These are phyloP conservation scores for Lathronympha strigana DNA, from an alignment of 2,888 invertebrate genomes.

Conservation along the genomic window DNA sequence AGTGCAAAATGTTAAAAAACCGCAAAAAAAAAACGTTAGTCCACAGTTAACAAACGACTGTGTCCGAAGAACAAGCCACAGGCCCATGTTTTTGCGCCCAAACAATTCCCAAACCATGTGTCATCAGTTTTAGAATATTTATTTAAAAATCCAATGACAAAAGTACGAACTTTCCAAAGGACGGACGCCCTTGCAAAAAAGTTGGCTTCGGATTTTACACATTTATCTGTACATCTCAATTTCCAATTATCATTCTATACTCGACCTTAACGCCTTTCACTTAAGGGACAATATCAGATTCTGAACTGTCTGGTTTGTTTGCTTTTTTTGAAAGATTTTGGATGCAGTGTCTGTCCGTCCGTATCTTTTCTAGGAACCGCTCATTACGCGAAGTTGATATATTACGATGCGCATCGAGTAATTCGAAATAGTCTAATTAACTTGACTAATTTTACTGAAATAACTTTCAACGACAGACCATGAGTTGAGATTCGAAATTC, in stretches of 20 bases:
- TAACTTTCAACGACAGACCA: slow-evolving; percentile 18
- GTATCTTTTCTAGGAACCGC: slow-evolving; percentile 66
- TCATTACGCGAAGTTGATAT: slow-evolving; percentile 62
- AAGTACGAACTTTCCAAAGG: slow-evolving; percentile 46
- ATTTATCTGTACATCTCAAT: slow-evolving; percentile 27
- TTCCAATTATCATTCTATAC: slow-evolving; percentile 1
- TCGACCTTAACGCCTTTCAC: not conserved
- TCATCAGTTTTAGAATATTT: slow-evolving; percentile 40
- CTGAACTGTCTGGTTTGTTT: slow-evolving; percentile 24
- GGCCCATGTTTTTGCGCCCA: slow-evolving; percentile 22
- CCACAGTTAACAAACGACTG: slow-evolving; percentile 10
- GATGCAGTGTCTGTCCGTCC: slow-evolving; percentile 54
- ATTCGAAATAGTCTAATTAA: slow-evolving; percentile 43
- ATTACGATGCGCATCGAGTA: slow-evolving; percentile 53
- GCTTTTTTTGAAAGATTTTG: slow-evolving; percentile 53
- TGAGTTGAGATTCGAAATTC: slow-evolving; percentile 21
- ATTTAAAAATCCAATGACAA: slow-evolving; percentile 43
- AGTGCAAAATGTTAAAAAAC: slow-evolving; percentile 5
- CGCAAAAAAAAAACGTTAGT: not conserved
- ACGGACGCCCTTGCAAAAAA: slow-evolving; percentile 54
- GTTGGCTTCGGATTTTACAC: slow-evolving; percentile 52
- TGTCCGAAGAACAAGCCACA: slow-evolving; percentile 23
- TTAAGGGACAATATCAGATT: slow-evolving; percentile 12
- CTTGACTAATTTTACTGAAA: slow-evolving; percentile 39
- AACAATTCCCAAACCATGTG: slow-evolving; percentile 33